Evolutionary conservation across 2,113 vertebrate species (phyloP).

Genomic region (Epinephelus cyanopodus): DNA sequence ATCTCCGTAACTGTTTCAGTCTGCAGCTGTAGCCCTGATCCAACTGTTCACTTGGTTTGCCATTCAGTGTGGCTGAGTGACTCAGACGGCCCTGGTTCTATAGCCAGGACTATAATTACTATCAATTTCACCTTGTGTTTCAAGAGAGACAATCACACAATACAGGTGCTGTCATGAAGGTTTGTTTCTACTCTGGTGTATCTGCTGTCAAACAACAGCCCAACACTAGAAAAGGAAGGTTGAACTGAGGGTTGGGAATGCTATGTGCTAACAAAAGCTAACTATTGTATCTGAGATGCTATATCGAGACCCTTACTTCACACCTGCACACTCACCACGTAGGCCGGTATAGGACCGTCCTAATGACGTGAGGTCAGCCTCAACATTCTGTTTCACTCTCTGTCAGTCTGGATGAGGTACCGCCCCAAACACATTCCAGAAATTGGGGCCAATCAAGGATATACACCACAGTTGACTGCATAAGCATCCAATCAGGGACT

Average conservation of each 20-base stretch:
- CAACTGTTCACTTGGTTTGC: neutral
- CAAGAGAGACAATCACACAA: neutral
- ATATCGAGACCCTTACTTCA: neutral
- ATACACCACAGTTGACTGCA: too few relatives aligned
- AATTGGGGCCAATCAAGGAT: too few relatives aligned
- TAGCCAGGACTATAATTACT: neutral
- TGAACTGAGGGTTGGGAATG: neutral
- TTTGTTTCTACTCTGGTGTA: neutral
- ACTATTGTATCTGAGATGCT: neutral
- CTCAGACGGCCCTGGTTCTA: neutral
- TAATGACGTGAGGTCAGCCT: too few relatives aligned
- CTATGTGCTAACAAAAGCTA: neutral
- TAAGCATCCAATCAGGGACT: too few relatives aligned
- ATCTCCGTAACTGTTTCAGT: neutral
- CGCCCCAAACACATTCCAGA: too few relatives aligned
- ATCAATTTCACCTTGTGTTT: neutral
- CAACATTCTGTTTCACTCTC: too few relatives aligned
- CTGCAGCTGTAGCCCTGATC: neutral
- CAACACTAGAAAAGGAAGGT: neutral
- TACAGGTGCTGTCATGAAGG: neutral
- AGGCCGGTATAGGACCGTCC: too few relatives aligned
- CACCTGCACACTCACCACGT: neutral
- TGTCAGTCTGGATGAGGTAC: too few relatives aligned
- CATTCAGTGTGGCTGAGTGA: neutral
- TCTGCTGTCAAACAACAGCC: neutral